Conservation (phyloP, 2,888 invertebrate genomes). For the Tenthredo distinguenda region DNA sequence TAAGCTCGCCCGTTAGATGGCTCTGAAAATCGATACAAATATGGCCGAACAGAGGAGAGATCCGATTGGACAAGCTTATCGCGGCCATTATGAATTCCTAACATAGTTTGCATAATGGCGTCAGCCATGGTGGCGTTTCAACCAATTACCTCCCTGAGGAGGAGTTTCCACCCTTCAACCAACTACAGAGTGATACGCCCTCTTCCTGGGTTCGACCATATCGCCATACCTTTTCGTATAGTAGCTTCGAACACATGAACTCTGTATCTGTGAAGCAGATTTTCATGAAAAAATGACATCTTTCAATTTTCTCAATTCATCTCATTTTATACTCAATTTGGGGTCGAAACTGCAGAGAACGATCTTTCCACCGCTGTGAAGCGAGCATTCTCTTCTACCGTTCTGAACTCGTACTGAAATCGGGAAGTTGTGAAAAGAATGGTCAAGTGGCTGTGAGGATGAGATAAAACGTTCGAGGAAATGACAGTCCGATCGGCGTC, state of each 20-base stretch:
- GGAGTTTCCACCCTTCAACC: slow-evolving; percentile 56
- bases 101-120: slow-evolving; percentile 71
- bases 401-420: not conserved
- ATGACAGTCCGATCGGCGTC: not conserved
- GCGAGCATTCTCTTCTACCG: not conserved
- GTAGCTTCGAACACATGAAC: not conserved
- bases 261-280: not conserved
- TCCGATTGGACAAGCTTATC: slow-evolving; percentile 77
- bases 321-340: not conserved
- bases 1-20: slow-evolving; percentile 67
- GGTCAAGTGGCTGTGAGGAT: not conserved
- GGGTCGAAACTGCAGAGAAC: no score
- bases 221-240: not conserved
- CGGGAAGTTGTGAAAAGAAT: not conserved
- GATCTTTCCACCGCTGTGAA: not conserved
- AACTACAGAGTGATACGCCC: slow-evolving; percentile 24
- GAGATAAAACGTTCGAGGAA: not conserved
- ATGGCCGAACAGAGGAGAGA: slow-evolving; percentile 69
- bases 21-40: slow-evolving; percentile 66
- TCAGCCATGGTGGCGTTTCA: slow-evolving; percentile 71
- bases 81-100: slow-evolving; percentile 80
- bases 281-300: not conserved
- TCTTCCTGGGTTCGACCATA: not conserved
- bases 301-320: not conserved
- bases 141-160: slow-evolving; percentile 72